Conservation (phyloP, 2,113 vertebrate species). For the Sarotherodon lohbergeri region DNA sequence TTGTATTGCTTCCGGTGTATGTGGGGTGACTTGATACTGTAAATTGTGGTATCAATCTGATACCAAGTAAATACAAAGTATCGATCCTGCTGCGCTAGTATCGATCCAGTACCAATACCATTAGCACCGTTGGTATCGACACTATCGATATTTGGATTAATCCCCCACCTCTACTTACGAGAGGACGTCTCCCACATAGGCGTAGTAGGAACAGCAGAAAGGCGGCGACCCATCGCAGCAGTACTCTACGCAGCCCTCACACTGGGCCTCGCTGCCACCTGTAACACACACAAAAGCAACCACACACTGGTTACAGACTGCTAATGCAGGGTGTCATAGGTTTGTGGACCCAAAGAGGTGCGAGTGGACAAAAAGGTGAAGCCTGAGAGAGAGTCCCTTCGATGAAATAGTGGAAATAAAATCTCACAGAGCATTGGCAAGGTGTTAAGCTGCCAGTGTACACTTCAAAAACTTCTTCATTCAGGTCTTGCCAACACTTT, state of each 20-base stretch:
- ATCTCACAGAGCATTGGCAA: background rate
- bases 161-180: conserved; percentile 71
- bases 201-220: conserved; percentile 93
- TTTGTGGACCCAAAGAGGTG: background rate
- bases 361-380: background rate
- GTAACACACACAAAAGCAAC: conserved; percentile 31
- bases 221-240: conserved; percentile 86
- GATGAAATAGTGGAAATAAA: background rate
- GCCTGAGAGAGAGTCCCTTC: background rate
- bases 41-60: accelerated
- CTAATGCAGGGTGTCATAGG: background rate
- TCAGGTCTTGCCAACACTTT: background rate
- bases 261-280: conserved; percentile 79
- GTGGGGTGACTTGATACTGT: conserved; percentile 9
- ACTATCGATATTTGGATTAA: background rate
- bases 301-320: background rate
- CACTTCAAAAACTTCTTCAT: background rate
- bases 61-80: accelerated
- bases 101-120: background rate
- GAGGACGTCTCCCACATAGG: conserved; percentile 90
- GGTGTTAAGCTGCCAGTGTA: background rate
- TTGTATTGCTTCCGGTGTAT: accelerated
- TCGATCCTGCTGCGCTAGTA: background rate
- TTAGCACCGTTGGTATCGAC: background rate
- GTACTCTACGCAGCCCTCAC: conserved; percentile 83